Base-by-base conservation (phyloP, 2,797 vertebrate genomes). In the Anomalospiza imberbis region DNA sequence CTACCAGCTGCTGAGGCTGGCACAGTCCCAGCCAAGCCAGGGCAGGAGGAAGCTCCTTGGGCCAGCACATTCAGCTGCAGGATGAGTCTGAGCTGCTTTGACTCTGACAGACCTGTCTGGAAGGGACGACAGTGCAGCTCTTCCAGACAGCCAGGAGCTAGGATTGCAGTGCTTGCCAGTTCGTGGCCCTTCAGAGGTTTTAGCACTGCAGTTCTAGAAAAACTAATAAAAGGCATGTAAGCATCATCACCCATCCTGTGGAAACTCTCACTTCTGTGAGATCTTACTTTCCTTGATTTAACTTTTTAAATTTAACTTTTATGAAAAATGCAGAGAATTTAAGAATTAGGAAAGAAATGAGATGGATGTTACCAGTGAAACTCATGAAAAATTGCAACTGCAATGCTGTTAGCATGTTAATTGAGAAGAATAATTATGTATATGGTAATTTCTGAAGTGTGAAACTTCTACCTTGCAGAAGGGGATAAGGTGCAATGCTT, bases 161-260 rank as follows among this genome's bases (percentile, higher is more conserved):
- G 34, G 29, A 58, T 24, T 67, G 44, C 34, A 60, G 36, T 0
- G 0, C 10, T 40, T 70, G n/a, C 20, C 19, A 6, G 16, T 20
- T 38, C 36, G 5, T 29, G 36, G 7, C 24, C 13, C 50, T 76
- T 38, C 24, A 34, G n/a, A 32, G 3, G 8, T 51, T 65, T 89
- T 28, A 63, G 17, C 26, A 29, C 2, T 34, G 26, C 16, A 38
- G 2, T 18, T 55, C 45, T 32, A 36, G 31, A 48, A 51, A 65
- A 26, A 48, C 13, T 38, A 68, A 31, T 29, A 38, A 51, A 47
- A 84, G 28, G 5, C 2, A 0, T 34, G 20, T 42, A 58, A 79
- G 6, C 13, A 15, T 72, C 2, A 1, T 28, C 29, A 36, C 5
- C 13, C 4, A 1, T 34, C 17, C 28, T 42, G 32, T 2, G 0